Conservation (phyloP, 2,797 vertebrate species). For the Enteromius viviparus region DNA sequence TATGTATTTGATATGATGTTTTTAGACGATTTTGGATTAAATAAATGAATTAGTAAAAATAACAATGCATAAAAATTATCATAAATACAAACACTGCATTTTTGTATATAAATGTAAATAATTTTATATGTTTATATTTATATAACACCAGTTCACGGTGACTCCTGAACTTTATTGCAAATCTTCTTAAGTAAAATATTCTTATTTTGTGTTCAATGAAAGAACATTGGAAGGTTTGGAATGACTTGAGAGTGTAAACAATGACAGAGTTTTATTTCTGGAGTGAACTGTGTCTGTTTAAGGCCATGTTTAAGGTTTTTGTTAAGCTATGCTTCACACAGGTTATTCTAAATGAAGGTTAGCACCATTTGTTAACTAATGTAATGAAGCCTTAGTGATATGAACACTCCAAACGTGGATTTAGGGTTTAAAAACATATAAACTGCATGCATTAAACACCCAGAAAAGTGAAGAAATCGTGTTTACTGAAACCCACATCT, state of each 20-base stretch:
- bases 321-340: not conserved
- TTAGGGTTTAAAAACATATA: not conserved
- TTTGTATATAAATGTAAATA: too few relatives aligned
- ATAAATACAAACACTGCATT: not conserved
- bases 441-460: not conserved
- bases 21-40: not conserved
- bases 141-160: not conserved
- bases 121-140: too few relatives aligned
- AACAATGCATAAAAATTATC: too few relatives aligned
- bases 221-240: not conserved
- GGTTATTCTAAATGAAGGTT: not conserved
- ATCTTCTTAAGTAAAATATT: not conserved
- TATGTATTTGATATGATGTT: not conserved
- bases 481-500: constrained; percentile 14
- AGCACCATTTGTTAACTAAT: not conserved
- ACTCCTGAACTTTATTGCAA: not conserved
- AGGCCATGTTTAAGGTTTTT: not conserved
- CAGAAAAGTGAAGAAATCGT: not conserved
- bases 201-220: not conserved
- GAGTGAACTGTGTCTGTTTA: not conserved
- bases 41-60: not conserved
- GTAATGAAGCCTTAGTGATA: not conserved
- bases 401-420: not conserved
- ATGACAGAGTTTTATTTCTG: not conserved
- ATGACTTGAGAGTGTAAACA: not conserved